phyloP scores from a whole-genome alignment of 2,888 invertebrate genomes.

The Lamellibrachia columna region DNA sequence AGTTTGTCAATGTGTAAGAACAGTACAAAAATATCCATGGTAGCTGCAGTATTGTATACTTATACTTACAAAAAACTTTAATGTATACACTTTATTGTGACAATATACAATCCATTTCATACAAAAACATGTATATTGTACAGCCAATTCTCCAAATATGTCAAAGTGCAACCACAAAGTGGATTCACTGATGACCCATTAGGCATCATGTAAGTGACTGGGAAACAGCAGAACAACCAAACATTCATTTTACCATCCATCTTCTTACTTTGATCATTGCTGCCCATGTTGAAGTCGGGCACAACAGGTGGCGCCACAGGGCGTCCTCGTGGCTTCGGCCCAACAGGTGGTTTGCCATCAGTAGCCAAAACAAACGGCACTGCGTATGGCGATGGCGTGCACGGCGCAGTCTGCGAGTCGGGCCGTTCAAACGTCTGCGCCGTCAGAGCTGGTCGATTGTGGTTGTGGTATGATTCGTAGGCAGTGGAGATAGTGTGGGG shows the following conservation, averaged over 20 bases:
- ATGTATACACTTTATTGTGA: too few relatives aligned
- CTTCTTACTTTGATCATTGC: constrained; percentile 32
- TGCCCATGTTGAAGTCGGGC: constrained; percentile 30
- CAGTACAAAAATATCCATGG: too few relatives aligned
- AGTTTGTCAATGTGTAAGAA: too few relatives aligned
- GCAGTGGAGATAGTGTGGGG: constrained; percentile 35
- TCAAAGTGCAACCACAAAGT: not conserved
- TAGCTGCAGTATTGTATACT: too few relatives aligned
- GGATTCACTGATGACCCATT: not conserved
- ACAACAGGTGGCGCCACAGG: constrained; percentile 32
- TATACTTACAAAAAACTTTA: too few relatives aligned
- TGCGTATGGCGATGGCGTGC: constrained; percentile 26
- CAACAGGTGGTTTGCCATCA: constrained; percentile 22
- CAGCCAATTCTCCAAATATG: not conserved
- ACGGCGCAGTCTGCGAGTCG: constrained; percentile 30
- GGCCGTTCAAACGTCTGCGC: constrained; percentile 18
- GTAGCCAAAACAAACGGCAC: not conserved
- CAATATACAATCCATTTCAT: too few relatives aligned
- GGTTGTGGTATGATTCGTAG: not conserved
- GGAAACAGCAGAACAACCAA: not conserved
- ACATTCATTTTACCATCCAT: constrained; percentile 29
- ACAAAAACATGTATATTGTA: too few relatives aligned
- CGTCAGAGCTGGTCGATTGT: not conserved
- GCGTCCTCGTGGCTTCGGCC: constrained; percentile 29
- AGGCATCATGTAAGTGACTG: not conserved